Evolutionary conservation across 37 sponge, comb jelly and placozoan genomes (phyloP).

Genomic region (Ianthella basta): DNA sequence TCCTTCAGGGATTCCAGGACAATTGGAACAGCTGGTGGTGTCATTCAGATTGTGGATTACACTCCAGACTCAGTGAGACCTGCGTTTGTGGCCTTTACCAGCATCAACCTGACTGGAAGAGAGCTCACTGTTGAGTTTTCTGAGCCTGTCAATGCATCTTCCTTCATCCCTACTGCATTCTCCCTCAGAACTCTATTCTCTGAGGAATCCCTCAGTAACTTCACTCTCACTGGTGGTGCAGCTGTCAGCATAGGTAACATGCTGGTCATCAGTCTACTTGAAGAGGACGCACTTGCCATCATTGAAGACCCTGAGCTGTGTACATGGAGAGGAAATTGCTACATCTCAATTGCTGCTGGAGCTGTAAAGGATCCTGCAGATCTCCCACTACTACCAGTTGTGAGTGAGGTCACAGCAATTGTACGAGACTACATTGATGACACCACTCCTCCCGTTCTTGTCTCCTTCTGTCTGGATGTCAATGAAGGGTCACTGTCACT

Average conservation of each 20-base stretch:
- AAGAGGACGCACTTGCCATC: constrained; percentile 55
- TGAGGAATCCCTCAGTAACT: constrained; percentile 64
- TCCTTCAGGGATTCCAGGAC: constrained; percentile 72
- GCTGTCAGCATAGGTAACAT: constrained; percentile 40
- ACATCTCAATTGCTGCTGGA: constrained; percentile 54
- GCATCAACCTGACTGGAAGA: constrained; percentile 61
- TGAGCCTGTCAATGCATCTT: constrained; percentile 83
- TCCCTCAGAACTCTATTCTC: constrained; percentile 70
- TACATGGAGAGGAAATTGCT: constrained; percentile 91
- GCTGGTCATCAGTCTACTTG: constrained; percentile 49
- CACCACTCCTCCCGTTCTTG: constrained; percentile 51
- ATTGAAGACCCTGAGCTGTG: constrained; percentile 75
- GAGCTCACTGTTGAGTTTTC: constrained; percentile 63
- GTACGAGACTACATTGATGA: constrained; percentile 65
- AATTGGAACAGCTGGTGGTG: constrained; percentile 32
- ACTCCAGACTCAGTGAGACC: constrained; percentile 58
- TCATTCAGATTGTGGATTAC: constrained; percentile 44
- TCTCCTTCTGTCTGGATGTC: constrained; percentile 67
- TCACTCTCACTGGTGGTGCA: constrained; percentile 65
- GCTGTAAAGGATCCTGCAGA: constrained; percentile 74
- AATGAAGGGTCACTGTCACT: constrained; percentile 46
- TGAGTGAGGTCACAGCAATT: constrained; percentile 43
- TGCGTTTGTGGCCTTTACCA: constrained; percentile 43
- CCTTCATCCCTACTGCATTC: constrained; percentile 66
- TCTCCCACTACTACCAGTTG: constrained; percentile 42